phyloP scores from a whole-genome alignment of 2,113 vertebrate species.

The rabbit (Oryctolagus cuniculus) region mOryCun1.1 NC_091442.1:74492501-74493000 shows the following conservation, averaged over 20 bases:
- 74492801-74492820: conserved; percentile 79
- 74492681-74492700: conserved; percentile 90
- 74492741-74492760: conserved; percentile 82
- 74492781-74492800: conserved; percentile 67
- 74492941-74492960: conserved; percentile 88
- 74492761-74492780: conserved; percentile 82
- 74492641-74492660: conserved; percentile 93
- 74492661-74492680: conserved; percentile 93
- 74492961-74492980: conserved; percentile 83
- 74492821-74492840: conserved; percentile 76
- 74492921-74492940: conserved; percentile 89
- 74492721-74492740: conserved; percentile 85
- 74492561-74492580: conserved; percentile 89
- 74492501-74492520: conserved; percentile 83
- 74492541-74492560: conserved; percentile 89
- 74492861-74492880: conserved; percentile 80
- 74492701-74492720: conserved; percentile 87
- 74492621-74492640: conserved; percentile 98
- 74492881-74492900: conserved; percentile 77
- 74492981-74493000: conserved; percentile 83
- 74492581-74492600: conserved; percentile 90
- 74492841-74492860: conserved; percentile 78
- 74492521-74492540: conserved; percentile 88
- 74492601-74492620: conserved; percentile 93
- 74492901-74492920: conserved; percentile 88